Conservation (phyloP, 2,888 invertebrate genomes). For the Melanostoma scalare region DNA sequence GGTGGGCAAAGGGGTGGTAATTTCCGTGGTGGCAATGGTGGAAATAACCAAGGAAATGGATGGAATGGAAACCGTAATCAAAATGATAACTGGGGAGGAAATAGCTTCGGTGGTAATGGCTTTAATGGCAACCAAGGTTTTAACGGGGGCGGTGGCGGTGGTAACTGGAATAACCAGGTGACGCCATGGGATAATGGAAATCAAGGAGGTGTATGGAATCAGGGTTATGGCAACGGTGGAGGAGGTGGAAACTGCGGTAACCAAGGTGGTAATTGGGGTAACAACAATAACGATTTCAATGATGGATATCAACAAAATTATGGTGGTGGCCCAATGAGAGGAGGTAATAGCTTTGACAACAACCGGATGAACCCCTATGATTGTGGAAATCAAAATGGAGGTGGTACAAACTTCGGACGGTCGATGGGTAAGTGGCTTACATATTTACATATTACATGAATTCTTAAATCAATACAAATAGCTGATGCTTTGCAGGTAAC, state of each 20-base stretch:
- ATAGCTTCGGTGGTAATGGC: constrained; percentile 65
- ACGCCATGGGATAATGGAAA: constrained; percentile 76
- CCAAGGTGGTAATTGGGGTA: constrained; percentile 75
- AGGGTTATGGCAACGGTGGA: constrained; percentile 48
- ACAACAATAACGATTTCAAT: constrained; percentile 77
- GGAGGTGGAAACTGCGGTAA: constrained; percentile 31
- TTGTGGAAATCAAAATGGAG: constrained; percentile 77
- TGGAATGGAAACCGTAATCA: constrained; percentile 77
- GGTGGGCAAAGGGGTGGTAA: constrained; percentile 78
- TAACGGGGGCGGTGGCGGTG: constrained; percentile 44
- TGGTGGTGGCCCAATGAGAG: constrained; percentile 74
- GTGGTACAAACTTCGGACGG: constrained; percentile 71
- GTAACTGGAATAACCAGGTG: constrained; percentile 80
- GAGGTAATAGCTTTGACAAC: constrained; percentile 77
- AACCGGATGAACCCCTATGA: constrained; percentile 79
- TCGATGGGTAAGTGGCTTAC: constrained; percentile 55
- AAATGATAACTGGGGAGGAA: constrained; percentile 75
- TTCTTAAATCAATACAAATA: no score
- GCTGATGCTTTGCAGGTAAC: no score
- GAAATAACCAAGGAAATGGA: constrained; percentile 54
- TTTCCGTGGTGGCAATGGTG: constrained; percentile 52
- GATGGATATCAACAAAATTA: constrained; percentile 81
- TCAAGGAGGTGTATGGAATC: constrained; percentile 71
- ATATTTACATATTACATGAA: background rate
- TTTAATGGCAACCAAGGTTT: constrained; percentile 77